Percentiles rank a stretch among this genome's conserved stretches.
These are phyloP conservation scores for Eudasyphora cyanicolor DNA, from an alignment of 2,888 invertebrate genomes.

Conservation along the genomic window DNA sequence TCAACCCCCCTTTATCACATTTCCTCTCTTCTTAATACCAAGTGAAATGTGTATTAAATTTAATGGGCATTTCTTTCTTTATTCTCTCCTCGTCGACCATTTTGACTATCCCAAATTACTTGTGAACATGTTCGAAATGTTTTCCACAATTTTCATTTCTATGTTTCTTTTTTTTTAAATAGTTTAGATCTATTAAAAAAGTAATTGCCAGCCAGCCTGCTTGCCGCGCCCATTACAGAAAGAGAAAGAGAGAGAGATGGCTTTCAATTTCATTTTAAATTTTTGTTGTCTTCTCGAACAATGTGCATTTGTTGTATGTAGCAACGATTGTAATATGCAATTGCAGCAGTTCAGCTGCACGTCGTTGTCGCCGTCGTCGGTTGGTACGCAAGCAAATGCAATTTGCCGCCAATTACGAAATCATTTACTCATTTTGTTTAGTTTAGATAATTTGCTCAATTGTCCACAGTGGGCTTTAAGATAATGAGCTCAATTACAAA, in stretches of 20 bases:
- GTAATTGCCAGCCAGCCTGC: not conserved
- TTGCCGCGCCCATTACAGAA: not conserved
- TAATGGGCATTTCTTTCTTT: not conserved
- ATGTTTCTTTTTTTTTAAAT: not conserved
- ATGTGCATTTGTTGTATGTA: too few relatives aligned
- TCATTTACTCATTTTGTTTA: slow-evolving; percentile 30
- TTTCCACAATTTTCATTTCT: not conserved
- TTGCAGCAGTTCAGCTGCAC: not conserved
- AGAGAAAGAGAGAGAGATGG: too few relatives aligned
- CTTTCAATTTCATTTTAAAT: slow-evolving; percentile 1
- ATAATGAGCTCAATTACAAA: too few relatives aligned
- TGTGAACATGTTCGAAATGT: not conserved
- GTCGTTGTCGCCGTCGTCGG: too few relatives aligned
- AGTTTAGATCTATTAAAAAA: slow-evolving; percentile 1
- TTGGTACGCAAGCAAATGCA: not conserved
- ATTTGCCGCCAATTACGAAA: slow-evolving; percentile 50
- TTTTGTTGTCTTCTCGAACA: not conserved
- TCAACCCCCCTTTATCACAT: too few relatives aligned
- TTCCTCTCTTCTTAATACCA: not conserved
- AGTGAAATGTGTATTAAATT: not conserved
- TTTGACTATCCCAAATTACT: not conserved
- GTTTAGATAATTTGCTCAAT: not conserved
- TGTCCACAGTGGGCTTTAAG: not conserved
- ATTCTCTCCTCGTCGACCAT: not conserved
- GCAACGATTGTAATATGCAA: not conserved